Percentiles rank a stretch among this genome's conserved stretches.
phyloP scores from a whole-genome alignment of 92 coral and sea anemone species.

The Metridium senile region DNA sequence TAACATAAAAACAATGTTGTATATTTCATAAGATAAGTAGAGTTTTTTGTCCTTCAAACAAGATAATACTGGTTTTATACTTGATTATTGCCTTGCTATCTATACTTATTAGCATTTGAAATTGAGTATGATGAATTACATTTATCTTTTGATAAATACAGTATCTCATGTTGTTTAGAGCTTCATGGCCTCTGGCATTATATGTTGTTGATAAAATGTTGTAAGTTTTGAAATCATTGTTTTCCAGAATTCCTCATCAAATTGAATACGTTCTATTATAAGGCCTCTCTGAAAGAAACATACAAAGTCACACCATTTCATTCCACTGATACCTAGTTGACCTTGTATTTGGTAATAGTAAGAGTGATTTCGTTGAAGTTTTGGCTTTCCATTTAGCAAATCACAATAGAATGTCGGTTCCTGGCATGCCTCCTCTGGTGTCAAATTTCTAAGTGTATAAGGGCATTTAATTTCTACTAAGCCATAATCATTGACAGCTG shows the following conservation, averaged over 20 bases:
- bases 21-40: too few relatives aligned
- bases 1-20: neutral
- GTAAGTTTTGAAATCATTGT: conserved; percentile 43
- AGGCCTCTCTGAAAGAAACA: conserved; percentile 41
- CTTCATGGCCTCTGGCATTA: conserved; percentile 51
- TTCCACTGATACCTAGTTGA: conserved; percentile 56
- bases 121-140: too few relatives aligned
- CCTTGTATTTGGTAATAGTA: conserved; percentile 63
- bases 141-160: too few relatives aligned
- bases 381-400: conserved; percentile 49
- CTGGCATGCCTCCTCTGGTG: conserved; percentile 52
- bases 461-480: too few relatives aligned
- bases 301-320: conserved; percentile 66
- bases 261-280: conserved; percentile 39
- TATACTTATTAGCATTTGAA: neutral
- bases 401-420: conserved; percentile 60
- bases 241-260: conserved; percentile 53
- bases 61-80: neutral
- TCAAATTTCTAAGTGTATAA: conserved; percentile 53
- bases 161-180: too few relatives aligned
- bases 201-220: conserved; percentile 52
- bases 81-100: neutral
- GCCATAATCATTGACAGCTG: conserved; percentile 51
- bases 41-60: too few relatives aligned
- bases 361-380: conserved; percentile 33